phyloP scores from a whole-genome alignment of 1,140 invertebrate species.

The Thaumatotibia leucotreta region DNA sequence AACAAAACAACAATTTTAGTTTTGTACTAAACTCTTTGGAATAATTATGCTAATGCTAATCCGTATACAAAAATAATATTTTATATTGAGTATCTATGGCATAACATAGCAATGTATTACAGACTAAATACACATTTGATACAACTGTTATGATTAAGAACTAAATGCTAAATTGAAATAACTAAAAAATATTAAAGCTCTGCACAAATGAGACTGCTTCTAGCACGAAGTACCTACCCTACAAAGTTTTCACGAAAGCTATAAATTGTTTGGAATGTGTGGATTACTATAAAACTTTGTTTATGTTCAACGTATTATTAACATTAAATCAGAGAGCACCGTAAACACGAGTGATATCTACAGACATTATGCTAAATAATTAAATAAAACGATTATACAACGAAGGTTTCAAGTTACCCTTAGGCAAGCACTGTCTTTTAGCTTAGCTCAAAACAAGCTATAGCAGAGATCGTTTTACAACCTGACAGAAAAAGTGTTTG shows the following conservation, averaged over 20 bases:
- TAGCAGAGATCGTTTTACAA: no score
- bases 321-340: background rate
- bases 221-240: background rate
- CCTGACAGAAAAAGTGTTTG: no score
- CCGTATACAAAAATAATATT: background rate
- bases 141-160: background rate
- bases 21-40: constrained; percentile 11
- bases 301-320: background rate
- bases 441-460: no score
- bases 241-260: no score
- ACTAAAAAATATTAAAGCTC: background rate
- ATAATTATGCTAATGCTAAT: constrained; percentile 4
- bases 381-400: background rate
- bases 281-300: no score
- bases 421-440: no score
- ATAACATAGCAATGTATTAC: background rate
- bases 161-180: background rate
- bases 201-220: background rate
- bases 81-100: background rate
- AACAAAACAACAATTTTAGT: background rate
- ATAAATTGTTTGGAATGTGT: no score
- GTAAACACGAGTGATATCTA: background rate
- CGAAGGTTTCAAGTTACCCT: no score
- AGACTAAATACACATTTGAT: background rate
- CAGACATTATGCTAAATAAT: background rate